A percentile compares a stretch with the other conserved stretches of the same genome.
phyloP scores from a whole-genome alignment of 2,113 vertebrate species.

The Prunella fulvescens region DNA sequence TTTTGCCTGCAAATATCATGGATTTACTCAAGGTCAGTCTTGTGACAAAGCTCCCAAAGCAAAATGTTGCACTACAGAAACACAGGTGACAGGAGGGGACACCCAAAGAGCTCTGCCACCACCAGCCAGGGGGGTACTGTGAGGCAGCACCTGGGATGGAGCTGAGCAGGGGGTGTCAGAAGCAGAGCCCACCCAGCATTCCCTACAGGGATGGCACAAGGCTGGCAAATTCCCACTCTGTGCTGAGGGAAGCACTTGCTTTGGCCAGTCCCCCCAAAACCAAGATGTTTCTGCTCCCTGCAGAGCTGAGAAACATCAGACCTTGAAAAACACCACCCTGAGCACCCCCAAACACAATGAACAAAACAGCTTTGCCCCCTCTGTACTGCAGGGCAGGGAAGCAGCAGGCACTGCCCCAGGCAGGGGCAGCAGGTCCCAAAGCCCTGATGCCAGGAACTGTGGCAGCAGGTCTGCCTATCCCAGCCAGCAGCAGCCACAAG shows the following conservation, averaged over 20 bases:
- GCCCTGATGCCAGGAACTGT: neutral
- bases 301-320: neutral
- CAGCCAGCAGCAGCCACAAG: neutral
- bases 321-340: neutral
- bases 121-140: neutral
- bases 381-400: neutral
- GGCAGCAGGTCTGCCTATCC: neutral
- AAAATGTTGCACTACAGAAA: neutral
- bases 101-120: neutral
- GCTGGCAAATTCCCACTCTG: neutral
- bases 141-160: neutral
- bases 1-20: accelerated
- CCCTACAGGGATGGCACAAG: neutral
- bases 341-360: neutral
- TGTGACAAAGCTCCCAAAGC: neutral
- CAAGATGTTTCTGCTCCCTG: neutral
- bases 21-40: neutral
- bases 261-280: neutral
- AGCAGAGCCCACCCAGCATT: neutral
- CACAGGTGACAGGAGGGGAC: neutral
- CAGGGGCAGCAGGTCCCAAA: neutral
- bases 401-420: neutral
- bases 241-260: accelerated
- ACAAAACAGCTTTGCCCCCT: accelerated
- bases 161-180: accelerated